Conservation (phyloP, 2,888 invertebrate genomes). For the Drosophila leonis region DNA sequence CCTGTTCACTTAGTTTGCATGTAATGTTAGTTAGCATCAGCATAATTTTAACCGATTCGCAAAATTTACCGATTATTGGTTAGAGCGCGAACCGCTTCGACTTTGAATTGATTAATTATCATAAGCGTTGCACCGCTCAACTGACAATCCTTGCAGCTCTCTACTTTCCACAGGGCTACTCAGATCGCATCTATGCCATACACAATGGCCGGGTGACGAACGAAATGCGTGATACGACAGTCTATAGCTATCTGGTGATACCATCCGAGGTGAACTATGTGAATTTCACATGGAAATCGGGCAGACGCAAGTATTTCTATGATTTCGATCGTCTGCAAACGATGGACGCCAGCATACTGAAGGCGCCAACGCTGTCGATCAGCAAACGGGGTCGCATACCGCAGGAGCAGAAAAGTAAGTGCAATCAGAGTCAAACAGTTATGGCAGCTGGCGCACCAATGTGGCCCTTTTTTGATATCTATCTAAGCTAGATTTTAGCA, state of each 20-base stretch:
- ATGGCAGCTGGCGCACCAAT: conserved; percentile 17
- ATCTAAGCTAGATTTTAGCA: conserved; percentile 91
- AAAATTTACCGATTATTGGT: not conserved
- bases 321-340: conserved; percentile 95
- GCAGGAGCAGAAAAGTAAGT: conserved; percentile 92
- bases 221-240: conserved; percentile 95
- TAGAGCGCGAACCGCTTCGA: not conserved
- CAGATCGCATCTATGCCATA: conserved; percentile 91
- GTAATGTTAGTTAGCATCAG: not conserved
- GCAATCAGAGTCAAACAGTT: conserved; percentile 5
- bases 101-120: not conserved
- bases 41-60: not conserved
- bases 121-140: not conserved
- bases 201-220: conserved; percentile 93
- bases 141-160: conserved; percentile 58
- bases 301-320: conserved; percentile 92
- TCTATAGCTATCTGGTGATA: conserved; percentile 95
- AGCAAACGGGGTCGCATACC: conserved; percentile 94
- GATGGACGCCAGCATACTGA: conserved; percentile 92
- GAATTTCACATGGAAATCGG: conserved; percentile 96
- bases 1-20: not conserved
- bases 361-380: conserved; percentile 95
- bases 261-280: conserved; percentile 96
- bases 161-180: conserved; percentile 82
- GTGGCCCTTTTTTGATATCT: conserved; percentile 32